A percentile compares a stretch with the other conserved stretches of the same genome.
Evolutionary conservation across 2,797 vertebrate species (phyloP).

Genomic region (Cephalopachus bancanus): DNA sequence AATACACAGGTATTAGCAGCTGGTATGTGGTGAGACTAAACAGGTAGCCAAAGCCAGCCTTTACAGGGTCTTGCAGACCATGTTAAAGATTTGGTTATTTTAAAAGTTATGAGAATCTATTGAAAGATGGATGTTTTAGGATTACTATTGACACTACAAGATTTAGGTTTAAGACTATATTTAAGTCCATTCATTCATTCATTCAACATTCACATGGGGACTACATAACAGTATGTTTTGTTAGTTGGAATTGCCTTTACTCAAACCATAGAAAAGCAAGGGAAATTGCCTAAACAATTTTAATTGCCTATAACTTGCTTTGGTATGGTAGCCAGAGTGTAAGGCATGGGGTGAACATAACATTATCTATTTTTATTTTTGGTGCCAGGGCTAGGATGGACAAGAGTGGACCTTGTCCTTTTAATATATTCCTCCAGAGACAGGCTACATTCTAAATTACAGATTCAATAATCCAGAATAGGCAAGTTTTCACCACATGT

Average conservation of each 20-base stretch:
- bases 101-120: background rate
- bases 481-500: background rate
- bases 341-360: background rate
- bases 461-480: conserved; percentile 42
- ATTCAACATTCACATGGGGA: background rate
- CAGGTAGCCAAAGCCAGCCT: background rate
- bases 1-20: background rate
- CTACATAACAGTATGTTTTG: background rate
- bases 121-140: conserved; percentile 22
- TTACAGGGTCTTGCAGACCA: background rate
- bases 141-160: background rate
- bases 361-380: background rate
- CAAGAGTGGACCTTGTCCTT: background rate
- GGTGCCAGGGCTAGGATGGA: background rate
- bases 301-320: conserved; percentile 12
- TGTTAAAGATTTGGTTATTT: conserved; percentile 37
- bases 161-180: conserved; percentile 4
- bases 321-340: background rate
- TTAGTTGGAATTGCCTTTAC: background rate
- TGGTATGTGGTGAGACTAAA: background rate
- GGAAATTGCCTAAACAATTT: background rate
- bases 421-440: background rate
- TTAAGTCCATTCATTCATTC: background rate
- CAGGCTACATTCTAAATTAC: background rate
- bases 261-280: background rate